Evolutionary conservation across 2,888 invertebrate species (phyloP).

Genomic region (Drosophila neutralis): DNA sequence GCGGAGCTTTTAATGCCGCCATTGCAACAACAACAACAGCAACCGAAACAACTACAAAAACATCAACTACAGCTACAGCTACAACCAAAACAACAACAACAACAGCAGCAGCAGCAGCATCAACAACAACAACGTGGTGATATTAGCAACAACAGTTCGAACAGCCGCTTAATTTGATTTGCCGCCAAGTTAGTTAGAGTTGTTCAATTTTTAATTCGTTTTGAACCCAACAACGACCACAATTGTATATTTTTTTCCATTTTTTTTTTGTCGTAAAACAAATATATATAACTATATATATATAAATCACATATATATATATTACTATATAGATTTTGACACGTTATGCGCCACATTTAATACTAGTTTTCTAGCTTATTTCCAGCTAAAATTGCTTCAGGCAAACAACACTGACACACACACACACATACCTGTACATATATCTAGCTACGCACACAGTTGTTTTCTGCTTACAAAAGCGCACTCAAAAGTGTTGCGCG

Average conservation of each 20-base stretch:
- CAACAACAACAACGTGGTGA: conserved; percentile 41
- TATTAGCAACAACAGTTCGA: conserved; percentile 62
- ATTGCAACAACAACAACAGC: conserved; percentile 45
- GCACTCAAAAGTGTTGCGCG: conserved; percentile 17
- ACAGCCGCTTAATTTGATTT: conserved; percentile 84
- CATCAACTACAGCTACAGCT: conserved; percentile 46
- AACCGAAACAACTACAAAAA: conserved; percentile 38
- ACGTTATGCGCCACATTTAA: conserved; percentile 19
- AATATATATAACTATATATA: conserved; percentile 9
- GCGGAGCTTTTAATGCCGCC: conserved; percentile 51
- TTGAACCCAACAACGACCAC: conserved; percentile 38
- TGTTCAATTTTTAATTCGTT: conserved; percentile 59
- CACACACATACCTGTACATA: conserved; percentile 36
- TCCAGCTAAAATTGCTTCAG: conserved; percentile 40
- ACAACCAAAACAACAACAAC: conserved; percentile 44
- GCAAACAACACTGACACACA: conserved; percentile 31
- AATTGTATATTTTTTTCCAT: conserved; percentile 24
- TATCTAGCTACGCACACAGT: conserved; percentile 32
- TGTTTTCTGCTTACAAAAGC: conserved; percentile 54
- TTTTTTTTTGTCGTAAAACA: conserved; percentile 29
- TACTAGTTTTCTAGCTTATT: conserved; percentile 20
- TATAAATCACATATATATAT: not conserved
- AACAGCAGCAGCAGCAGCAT: conserved; percentile 36
- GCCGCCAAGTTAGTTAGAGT: conserved; percentile 83
- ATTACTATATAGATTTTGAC: not conserved